Evolutionary conservation across 2,113 vertebrate genomes (phyloP).

Genomic region (Alosa alosa): DNA sequence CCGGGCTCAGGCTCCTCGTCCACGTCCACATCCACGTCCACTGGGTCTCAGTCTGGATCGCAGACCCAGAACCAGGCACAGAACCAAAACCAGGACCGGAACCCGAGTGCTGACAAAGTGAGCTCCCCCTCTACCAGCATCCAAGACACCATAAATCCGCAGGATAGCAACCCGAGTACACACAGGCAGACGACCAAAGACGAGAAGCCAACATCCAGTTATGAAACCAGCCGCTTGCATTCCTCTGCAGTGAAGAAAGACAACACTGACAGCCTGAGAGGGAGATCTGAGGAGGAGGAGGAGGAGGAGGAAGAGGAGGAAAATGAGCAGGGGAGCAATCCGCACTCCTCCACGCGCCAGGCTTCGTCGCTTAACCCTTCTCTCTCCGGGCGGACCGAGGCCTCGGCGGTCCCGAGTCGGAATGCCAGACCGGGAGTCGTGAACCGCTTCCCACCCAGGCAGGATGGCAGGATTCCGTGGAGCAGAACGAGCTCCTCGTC

Average conservation of each 20-base stretch:
- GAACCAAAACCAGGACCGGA: slow-evolving; percentile 33
- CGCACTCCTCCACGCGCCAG: background rate
- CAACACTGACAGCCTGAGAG: background rate
- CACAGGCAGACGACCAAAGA: slow-evolving; percentile 35
- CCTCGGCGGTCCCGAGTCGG: slow-evolving; percentile 22
- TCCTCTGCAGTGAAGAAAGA: slow-evolving; percentile 29
- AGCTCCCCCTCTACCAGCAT: slow-evolving; percentile 41
- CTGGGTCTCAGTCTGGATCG: slow-evolving; percentile 58
- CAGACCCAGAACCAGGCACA: slow-evolving; percentile 25
- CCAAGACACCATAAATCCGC: slow-evolving; percentile 36
- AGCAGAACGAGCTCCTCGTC: slow-evolving; percentile 61
- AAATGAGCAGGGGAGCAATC: slow-evolving; percentile 24
- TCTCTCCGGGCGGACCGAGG: slow-evolving; percentile 32
- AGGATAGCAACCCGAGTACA: slow-evolving; percentile 21
- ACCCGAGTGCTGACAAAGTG: slow-evolving; percentile 3
- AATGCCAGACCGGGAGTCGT: slow-evolving; percentile 14
- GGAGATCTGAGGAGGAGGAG: slow-evolving; percentile 12
- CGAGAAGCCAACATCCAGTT: slow-evolving; percentile 49
- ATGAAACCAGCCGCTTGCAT: slow-evolving; percentile 25
- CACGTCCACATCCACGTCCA: slow-evolving; percentile 27
- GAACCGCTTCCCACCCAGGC: slow-evolving; percentile 40
- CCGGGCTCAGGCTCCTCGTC: slow-evolving; percentile 25
- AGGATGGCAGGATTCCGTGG: slow-evolving; percentile 52
- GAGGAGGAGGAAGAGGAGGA: background rate
- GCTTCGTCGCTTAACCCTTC: slow-evolving; percentile 40